Conservation (phyloP, 2,888 invertebrate genomes). For the Pollenia angustigena region DNA sequence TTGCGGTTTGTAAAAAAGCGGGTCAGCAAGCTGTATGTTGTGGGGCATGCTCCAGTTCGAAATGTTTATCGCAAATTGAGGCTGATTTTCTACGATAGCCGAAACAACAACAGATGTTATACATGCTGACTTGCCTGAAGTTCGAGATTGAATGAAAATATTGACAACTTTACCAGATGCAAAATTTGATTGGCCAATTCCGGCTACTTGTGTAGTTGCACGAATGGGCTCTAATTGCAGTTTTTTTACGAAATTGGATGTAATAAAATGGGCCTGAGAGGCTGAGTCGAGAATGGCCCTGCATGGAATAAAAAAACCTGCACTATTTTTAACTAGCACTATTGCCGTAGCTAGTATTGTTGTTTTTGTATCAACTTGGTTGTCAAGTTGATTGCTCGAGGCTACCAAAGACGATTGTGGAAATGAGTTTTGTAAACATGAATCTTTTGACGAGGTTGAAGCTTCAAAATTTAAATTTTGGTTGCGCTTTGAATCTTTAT, state of each 20-base stretch:
- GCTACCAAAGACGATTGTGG: slow-evolving; percentile 31
- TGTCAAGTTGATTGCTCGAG: not conserved
- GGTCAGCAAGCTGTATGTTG: slow-evolving; percentile 63
- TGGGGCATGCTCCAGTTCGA: slow-evolving; percentile 55
- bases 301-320: slow-evolving; percentile 32
- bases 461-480: slow-evolving; percentile 25
- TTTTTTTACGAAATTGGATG: not conserved
- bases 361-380: not conserved
- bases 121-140: not conserved
- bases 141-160: slow-evolving; percentile 33
- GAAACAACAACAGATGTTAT: not conserved
- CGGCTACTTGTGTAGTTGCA: not conserved
- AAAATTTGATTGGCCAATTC: slow-evolving; percentile 5
- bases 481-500: slow-evolving; percentile 27
- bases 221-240: not conserved
- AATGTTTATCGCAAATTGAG: slow-evolving; percentile 43
- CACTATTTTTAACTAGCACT: slow-evolving; percentile 30
- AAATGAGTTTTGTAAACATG: not conserved
- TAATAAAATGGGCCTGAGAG: slow-evolving; percentile 35
- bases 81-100: slow-evolving; percentile 54
- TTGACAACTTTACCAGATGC: not conserved
- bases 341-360: slow-evolving; percentile 46
- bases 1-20: slow-evolving; percentile 50
- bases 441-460: slow-evolving; percentile 25
- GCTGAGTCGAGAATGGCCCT: slow-evolving; percentile 51